Base-by-base conservation (phyloP, 2,113 vertebrate genomes). In the Rafetus swinhoei region DNA sequence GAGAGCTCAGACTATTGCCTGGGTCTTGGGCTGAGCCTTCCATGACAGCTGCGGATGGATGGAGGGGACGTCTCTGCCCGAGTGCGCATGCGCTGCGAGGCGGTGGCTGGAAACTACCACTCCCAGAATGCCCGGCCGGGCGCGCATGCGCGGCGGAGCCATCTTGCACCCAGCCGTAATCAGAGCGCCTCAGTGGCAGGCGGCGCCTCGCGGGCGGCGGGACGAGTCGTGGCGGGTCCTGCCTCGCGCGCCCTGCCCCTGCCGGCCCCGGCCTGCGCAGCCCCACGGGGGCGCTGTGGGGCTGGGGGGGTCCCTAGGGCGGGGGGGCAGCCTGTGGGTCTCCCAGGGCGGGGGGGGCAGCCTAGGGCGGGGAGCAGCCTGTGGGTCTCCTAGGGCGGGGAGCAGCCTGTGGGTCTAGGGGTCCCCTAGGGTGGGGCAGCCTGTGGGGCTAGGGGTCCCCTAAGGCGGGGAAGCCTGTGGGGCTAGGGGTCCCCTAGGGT, bases 141-240 rank as follows among this genome's bases (percentile, higher is more conserved):
- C 0, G 39, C 79, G 84, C 85, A 3, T 2, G 95, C 74, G 82
- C 18, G 2, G 0, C 1, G 22, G 7, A 0, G 97, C 98, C 98
- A 98, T 98, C 96, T 98, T 98, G 98, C 97, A 98, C 97, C 84
- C 97, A 97, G 88, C 95, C 93, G 86, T 21, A 81, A 56, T 79
- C 90, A 14, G 57, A 62, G 82, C 79, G 95, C 94, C 83, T 93
- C 85, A 86, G 96, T 90, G 9, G 69, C 84, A 16, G 81, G 83
- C 72, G 83, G 84, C 87, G 24, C 84, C 85, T n/a, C 25, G 0
- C 6, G 3, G 21, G 79, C 3, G 24, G 65, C 32, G 21, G 52
- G 8, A 27, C 35, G 56, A 22, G 15, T 45, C 39, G 60, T 62
- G 91, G 86, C 52, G 13, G 87, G 54, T 35, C n/a, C 95, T 88